Base-by-base conservation (phyloP, 2,797 vertebrate genomes). In the Ctenochaetus hawaiiensis region DNA sequence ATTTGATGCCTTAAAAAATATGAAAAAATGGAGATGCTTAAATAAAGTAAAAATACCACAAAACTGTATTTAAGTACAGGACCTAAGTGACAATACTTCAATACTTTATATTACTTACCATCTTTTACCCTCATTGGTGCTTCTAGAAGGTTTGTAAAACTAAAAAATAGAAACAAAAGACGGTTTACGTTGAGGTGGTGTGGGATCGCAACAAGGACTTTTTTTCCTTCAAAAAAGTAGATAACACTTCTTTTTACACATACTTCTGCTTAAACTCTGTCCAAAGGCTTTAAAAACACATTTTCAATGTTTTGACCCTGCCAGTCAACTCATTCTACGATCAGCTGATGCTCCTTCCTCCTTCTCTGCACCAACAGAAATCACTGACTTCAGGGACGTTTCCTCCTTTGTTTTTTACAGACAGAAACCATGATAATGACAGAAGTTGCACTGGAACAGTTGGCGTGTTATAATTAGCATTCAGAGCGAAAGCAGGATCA, bases 401-500 rank as follows among this genome's bases (percentile, higher is more conserved):
- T 23, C 57, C 26, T 26, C 72, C 48, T 68, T 67, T 72, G 26
- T 75, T 47, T 73, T 51, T 52, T 7, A 8, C 11, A 60, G 49
- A 52, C 49, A 63, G 37, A 53, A 54, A 30, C 54, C 34, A 30
- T 52, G 62, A 83, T 66, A 26, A 67, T 57, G 59, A 57, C 48
- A 80, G 53, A 61, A 84, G 74, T 45, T 59, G 75, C 52, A 60
- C 61, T 73, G 66, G 18, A 64, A 62, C 80, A 82, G 75, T 84
- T 76, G 66, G 69, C 66, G 72, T 74, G 75, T 80, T 67, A 83
- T 82, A 84, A 91, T 90, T 87, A 88, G 70, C 64, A 92, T 91
- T 89, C 85, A 87, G 81, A 87, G 81, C 77, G 81, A 88, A 87
- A 86, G 87, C 67, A 18, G 85, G 66, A 82, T 86, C 84, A 90